These are phyloP conservation scores for Pontoporia blainvillei DNA, from an alignment of 2,113 vertebrate species.

Conservation along the genomic window DNA sequence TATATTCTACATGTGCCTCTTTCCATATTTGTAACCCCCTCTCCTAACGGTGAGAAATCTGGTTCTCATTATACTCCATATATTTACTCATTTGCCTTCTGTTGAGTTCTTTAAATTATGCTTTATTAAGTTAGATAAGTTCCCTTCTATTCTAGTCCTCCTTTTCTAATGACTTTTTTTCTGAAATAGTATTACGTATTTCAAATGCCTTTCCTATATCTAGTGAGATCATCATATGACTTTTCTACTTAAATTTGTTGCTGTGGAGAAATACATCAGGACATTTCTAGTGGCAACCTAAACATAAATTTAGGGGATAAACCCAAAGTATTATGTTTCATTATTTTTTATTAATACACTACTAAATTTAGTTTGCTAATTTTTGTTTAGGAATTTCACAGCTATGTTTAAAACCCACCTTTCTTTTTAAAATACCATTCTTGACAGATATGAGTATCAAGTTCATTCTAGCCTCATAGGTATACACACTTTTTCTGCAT, in stretches of 20 bases:
- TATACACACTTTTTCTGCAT: not conserved
- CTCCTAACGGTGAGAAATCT: not conserved
- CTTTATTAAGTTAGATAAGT: not conserved
- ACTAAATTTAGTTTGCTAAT: not conserved
- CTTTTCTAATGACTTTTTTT: not conserved
- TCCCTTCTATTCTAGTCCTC: not conserved
- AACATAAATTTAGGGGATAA: not conserved
- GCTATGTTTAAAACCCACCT: not conserved
- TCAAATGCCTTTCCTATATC: not conserved
- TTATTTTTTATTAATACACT: not conserved
- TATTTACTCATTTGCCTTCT: not conserved
- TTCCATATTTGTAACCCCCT: too few species aligned
- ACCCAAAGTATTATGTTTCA: not conserved
- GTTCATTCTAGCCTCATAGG: not conserved
- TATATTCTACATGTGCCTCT: not conserved
- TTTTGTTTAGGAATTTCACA: not conserved
- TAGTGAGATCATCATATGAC: not conserved
- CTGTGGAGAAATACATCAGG: not conserved
- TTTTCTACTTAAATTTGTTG: not conserved
- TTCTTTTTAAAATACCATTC: not conserved
- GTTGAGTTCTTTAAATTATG: not conserved
- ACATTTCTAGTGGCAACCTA: not conserved
- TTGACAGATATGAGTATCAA: not conserved
- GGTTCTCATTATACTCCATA: not conserved
- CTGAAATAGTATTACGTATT: not conserved